A percentile compares a stretch with the other conserved stretches of the same genome.
phyloP scores from a whole-genome alignment of 1,140 invertebrate species.

The Ruditapes philippinarum region DNA sequence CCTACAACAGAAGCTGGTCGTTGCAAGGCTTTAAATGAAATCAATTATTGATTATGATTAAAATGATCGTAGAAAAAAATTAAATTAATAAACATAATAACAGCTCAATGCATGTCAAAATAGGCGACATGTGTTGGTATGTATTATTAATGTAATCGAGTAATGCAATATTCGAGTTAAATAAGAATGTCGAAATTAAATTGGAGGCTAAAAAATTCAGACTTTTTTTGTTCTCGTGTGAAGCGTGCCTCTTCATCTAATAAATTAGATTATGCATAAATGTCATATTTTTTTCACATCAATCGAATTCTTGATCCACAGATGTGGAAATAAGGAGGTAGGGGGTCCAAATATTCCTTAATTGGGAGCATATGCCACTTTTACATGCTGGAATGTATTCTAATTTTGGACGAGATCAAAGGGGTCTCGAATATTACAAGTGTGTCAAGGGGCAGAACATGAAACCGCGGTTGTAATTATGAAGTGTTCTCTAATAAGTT shows the following conservation, averaged over 20 bases:
- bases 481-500: no score
- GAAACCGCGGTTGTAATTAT: no score
- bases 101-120: background rate
- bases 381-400: slow-evolving; percentile 15
- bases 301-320: background rate
- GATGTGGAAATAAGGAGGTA: background rate
- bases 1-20: no score
- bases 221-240: background rate
- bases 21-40: no score
- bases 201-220: background rate
- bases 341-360: background rate
- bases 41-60: no score
- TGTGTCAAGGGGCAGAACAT: background rate
- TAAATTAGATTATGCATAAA: slow-evolving; percentile 25
- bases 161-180: background rate
- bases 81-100: no score
- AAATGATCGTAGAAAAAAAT: no score
- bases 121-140: background rate
- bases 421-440: background rate
- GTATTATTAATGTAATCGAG: background rate
- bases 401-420: slow-evolving; percentile 1
- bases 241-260: background rate
- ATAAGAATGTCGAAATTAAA: background rate
- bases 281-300: background rate
- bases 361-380: slow-evolving; percentile 16